phyloP scores from a whole-genome alignment of 2,797 vertebrate species.

The Acipenser transmontanus region DNA sequence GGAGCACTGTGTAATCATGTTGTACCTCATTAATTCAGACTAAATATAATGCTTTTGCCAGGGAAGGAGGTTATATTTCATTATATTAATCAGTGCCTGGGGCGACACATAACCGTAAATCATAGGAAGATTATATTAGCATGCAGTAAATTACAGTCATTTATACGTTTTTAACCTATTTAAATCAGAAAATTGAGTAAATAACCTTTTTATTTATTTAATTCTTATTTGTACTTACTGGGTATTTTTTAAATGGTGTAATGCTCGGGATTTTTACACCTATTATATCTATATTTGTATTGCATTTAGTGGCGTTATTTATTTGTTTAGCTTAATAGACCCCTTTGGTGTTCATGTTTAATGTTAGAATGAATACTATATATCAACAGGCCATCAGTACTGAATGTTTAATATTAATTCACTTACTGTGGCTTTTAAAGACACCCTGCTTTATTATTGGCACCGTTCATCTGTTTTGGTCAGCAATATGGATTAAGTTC shows the following conservation, averaged over 20 bases:
- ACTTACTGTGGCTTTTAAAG: too few relatives aligned
- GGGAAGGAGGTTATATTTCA: conserved; percentile 51
- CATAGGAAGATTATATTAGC: conserved; percentile 15
- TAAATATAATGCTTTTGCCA: conserved; percentile 22
- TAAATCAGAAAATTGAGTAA: neutral
- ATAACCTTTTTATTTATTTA: conserved; percentile 19
- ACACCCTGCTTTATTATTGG: too few relatives aligned
- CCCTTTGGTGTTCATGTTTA: too few relatives aligned
- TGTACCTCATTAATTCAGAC: conserved; percentile 31
- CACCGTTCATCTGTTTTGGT: too few relatives aligned
- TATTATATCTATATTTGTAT: neutral
- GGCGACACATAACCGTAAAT: conserved; percentile 39
- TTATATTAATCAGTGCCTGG: conserved; percentile 51
- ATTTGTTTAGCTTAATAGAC: too few relatives aligned
- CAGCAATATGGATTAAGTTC: too few relatives aligned
- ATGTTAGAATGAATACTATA: too few relatives aligned
- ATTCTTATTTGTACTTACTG: conserved; percentile 16
- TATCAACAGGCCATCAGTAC: too few relatives aligned
- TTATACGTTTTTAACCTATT: conserved; percentile 15
- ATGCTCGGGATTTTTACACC: neutral
- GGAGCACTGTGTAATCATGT: conserved; percentile 20
- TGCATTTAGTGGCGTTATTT: too few relatives aligned
- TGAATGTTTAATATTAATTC: too few relatives aligned
- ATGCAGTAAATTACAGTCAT: conserved; percentile 13
- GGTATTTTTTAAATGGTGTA: conserved; percentile 15